Evolutionary conservation across 2,888 invertebrate genomes (phyloP).

Genomic region (Melieria omissa): DNA sequence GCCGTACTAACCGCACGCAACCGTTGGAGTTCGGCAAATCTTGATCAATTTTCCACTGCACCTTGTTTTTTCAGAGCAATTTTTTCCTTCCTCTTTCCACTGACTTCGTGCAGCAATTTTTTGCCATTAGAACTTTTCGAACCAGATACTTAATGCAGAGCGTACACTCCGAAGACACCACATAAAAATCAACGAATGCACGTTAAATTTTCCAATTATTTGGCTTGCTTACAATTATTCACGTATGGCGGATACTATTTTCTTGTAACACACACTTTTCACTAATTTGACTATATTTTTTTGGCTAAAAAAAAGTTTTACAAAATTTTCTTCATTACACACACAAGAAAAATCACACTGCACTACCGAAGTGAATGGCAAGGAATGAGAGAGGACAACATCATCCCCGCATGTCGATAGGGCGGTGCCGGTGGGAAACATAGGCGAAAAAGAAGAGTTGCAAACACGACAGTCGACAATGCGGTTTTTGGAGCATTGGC

Average conservation of each 20-base stretch:
- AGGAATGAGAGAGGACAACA: conserved; percentile 31
- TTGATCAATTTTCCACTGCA: no score
- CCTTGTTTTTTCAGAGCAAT: no score
- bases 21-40: no score
- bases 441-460: conserved; percentile 6
- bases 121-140: conserved; percentile 7
- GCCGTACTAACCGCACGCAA: no score
- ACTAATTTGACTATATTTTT: conserved; percentile 23
- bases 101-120: background rate
- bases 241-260: background rate
- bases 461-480: background rate
- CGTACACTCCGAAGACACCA: background rate
- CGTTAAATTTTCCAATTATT: background rate
- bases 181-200: background rate
- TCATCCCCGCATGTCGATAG: conserved; percentile 22
- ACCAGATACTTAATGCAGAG: background rate
- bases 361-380: conserved; percentile 31
- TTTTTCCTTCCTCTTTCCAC: no score
- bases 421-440: background rate
- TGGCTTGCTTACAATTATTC: background rate
- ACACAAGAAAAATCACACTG: conserved; percentile 32
- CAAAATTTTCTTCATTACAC: conserved; percentile 31
- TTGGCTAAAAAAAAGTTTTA: conserved; percentile 21
- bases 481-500: background rate
- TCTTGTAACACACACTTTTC: conserved; percentile 14